phyloP scores from a whole-genome alignment of 2,888 invertebrate species.

The Drepanosiphum platanoidis region DNA sequence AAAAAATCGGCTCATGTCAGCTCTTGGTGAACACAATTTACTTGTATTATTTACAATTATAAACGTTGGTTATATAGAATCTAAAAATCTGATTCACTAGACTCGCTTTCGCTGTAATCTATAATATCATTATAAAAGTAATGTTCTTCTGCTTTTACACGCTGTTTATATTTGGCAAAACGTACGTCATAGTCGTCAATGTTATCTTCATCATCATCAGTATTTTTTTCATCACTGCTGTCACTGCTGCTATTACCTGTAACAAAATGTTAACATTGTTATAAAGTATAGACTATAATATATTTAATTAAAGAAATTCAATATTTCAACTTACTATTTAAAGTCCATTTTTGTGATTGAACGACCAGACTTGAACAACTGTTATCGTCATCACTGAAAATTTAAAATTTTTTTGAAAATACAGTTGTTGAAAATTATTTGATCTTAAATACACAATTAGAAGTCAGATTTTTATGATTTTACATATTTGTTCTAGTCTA shows the following conservation, averaged over 20 bases:
- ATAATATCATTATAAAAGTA: conserved; percentile 34
- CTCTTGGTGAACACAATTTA: background rate
- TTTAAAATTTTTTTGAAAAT: background rate
- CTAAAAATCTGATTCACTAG: conserved; percentile 36
- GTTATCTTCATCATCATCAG: conserved; percentile 10
- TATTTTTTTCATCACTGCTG: background rate
- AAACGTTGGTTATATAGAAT: too few species aligned
- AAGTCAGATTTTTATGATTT: too few species aligned
- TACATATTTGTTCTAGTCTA: too few species aligned
- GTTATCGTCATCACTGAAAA: conserved; percentile 33
- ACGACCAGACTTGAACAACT: background rate
- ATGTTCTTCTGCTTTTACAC: conserved; percentile 53
- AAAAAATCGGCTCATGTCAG: background rate
- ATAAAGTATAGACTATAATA: background rate
- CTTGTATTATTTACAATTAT: background rate
- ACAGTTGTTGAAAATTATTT: background rate
- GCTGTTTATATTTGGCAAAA: conserved; percentile 43
- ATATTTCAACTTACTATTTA: conserved; percentile 35
- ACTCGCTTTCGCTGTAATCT: background rate
- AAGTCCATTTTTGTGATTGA: conserved; percentile 11
- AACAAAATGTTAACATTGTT: background rate
- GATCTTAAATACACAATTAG: too few species aligned
- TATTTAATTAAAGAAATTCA: background rate
- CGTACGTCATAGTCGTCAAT: conserved; percentile 21
- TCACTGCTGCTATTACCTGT: conserved; percentile 31